Evolutionary conservation across 2,888 invertebrate genomes (phyloP).

Genomic region (Siphlonurus alternatus): DNA sequence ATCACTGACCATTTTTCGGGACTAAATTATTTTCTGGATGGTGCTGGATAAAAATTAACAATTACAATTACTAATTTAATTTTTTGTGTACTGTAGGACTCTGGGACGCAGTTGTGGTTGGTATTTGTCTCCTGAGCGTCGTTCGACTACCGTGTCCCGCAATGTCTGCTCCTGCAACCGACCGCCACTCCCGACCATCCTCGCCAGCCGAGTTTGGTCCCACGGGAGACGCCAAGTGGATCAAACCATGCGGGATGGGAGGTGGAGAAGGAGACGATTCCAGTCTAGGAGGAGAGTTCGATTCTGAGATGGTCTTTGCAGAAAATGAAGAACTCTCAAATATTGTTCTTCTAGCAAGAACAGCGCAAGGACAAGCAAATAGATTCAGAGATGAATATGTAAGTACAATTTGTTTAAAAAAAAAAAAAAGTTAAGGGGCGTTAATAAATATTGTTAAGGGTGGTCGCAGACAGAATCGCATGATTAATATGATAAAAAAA

Average conservation of each 20-base stretch:
- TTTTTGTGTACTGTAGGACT: conserved; percentile 29
- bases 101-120: conserved; percentile 26
- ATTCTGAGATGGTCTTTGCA: not conserved
- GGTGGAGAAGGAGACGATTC: conserved; percentile 9
- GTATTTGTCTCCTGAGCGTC: conserved; percentile 26
- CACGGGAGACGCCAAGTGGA: conserved; percentile 26
- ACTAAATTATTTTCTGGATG: no score
- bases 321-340: not conserved
- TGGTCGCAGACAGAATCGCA: no score
- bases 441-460: not conserved
- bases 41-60: no score
- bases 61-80: no score
- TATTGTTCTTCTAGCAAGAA: not conserved
- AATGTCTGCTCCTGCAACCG: conserved; percentile 23
- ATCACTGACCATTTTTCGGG: no score
- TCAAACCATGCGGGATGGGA: conserved; percentile 31
- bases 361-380: not conserved
- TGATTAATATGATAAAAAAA: no score
- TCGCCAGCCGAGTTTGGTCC: not conserved
- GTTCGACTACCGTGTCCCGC: conserved; percentile 22
- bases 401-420: not conserved
- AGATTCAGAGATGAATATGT: conserved; percentile 1
- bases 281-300: not conserved
- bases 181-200: conserved; percentile 6
- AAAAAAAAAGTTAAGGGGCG: no score